Conservation (phyloP, 2,888 invertebrate genomes). For the Tuta absoluta region DNA sequence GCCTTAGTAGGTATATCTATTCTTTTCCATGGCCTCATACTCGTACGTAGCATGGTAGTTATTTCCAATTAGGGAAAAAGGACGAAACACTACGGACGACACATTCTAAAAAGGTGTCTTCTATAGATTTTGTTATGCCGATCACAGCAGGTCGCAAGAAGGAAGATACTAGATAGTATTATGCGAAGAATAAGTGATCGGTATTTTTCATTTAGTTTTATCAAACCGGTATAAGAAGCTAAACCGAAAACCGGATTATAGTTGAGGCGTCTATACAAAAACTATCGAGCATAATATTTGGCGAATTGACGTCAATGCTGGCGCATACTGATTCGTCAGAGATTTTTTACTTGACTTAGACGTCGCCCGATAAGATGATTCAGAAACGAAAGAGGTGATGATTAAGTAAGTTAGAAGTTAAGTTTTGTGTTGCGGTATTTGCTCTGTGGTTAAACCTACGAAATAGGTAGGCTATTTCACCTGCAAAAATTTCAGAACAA, state of each 20-base stretch:
- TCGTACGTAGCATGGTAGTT: no score
- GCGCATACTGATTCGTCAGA: not conserved
- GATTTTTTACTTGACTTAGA: not conserved
- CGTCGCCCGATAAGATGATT: no score
- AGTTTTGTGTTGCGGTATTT: no score
- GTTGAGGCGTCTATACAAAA: not conserved
- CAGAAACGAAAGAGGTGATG: no score
- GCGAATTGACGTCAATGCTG: slow-evolving; percentile 10
- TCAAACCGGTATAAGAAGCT: not conserved
- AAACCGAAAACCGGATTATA: not conserved
- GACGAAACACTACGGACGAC: not conserved
- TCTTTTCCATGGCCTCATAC: not conserved
- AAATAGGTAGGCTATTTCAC: no score
- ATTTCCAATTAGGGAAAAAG: slow-evolving; percentile 16
- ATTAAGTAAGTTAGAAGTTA: no score
- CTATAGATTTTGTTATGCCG: slow-evolving; percentile 7
- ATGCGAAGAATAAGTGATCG: not conserved
- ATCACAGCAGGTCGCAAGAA: not conserved
- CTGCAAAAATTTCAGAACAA: no score
- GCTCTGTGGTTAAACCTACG: no score
- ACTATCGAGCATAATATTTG: not conserved
- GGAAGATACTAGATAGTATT: not conserved
- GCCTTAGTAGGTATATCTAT: no score
- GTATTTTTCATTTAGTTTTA: not conserved
- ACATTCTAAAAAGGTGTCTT: not conserved